phyloP scores from a whole-genome alignment of 2,797 vertebrate genomes.

The Fundulus diaphanus region DNA sequence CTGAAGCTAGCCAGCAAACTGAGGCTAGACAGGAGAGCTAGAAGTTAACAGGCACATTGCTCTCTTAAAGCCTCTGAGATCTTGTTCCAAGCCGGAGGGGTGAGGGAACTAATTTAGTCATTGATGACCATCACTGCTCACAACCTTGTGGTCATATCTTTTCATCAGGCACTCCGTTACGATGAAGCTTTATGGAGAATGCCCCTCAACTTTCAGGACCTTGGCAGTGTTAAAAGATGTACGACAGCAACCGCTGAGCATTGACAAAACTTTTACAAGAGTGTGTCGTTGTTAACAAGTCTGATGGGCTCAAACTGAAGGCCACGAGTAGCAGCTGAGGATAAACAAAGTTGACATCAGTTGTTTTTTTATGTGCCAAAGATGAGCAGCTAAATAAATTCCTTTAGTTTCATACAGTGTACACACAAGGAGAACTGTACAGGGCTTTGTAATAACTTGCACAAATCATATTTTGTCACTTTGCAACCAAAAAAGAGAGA shows the following conservation, averaged over 20 bases:
- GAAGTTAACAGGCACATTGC: constrained; percentile 73
- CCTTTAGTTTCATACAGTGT: constrained; percentile 2
- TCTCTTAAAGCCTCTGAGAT: constrained; percentile 68
- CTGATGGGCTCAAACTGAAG: constrained; percentile 49
- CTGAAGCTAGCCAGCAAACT: constrained; percentile 71
- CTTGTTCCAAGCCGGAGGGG: constrained; percentile 54
- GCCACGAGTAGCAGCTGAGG: constrained; percentile 46
- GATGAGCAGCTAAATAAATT: constrained; percentile 44
- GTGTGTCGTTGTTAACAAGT: constrained; percentile 43
- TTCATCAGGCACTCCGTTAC: constrained; percentile 72
- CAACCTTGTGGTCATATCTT: constrained; percentile 74
- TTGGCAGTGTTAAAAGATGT: constrained; percentile 55
- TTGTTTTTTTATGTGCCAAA: constrained; percentile 37
- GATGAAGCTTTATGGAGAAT: constrained; percentile 73
- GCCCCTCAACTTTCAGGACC: constrained; percentile 64
- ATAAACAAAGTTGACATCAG: constrained; percentile 44
- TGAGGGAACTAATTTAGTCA: constrained; percentile 76
- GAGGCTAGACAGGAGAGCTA: constrained; percentile 68
- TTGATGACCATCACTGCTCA: constrained; percentile 77
- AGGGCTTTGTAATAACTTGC: not conserved
- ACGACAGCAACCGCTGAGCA: constrained; percentile 30
- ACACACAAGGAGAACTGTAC: constrained; percentile 36
- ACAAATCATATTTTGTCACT: not conserved
- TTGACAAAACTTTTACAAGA: constrained; percentile 45
- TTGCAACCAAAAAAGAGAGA: not conserved